Evolutionary conservation across 2,888 invertebrate species (phyloP).

Genomic region (Torymus tubicola): DNA sequence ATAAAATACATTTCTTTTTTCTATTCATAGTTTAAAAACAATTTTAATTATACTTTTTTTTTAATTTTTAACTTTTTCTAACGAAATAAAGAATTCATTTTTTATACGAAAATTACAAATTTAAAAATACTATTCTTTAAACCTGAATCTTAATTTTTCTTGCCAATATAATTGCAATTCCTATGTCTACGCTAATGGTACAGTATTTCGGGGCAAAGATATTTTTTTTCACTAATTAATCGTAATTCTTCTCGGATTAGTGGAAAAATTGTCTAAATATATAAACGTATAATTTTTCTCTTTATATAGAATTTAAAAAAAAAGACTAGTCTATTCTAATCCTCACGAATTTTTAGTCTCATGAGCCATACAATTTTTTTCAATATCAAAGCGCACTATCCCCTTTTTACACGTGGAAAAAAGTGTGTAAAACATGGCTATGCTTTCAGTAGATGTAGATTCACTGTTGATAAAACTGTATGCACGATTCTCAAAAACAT

Average conservation of each 20-base stretch:
- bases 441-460: not conserved
- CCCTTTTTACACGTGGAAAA: slow-evolving; percentile 15
- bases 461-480: too few relatives aligned
- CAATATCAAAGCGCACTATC: slow-evolving; percentile 25
- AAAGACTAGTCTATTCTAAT: too few relatives aligned
- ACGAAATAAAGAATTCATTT: not conserved
- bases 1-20: not conserved
- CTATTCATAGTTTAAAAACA: not conserved
- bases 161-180: too few relatives aligned
- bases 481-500: too few relatives aligned
- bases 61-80: slow-evolving; percentile 17
- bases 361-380: not conserved
- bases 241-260: too few relatives aligned
- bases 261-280: too few relatives aligned
- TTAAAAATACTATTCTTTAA: not conserved
- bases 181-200: not conserved
- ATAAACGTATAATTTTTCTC: too few relatives aligned
- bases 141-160: not conserved
- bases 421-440: not conserved
- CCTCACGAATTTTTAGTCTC: too few relatives aligned
- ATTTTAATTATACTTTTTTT: not conserved
- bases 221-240: not conserved
- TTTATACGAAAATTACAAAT: slow-evolving; percentile 8
- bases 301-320: too few relatives aligned
- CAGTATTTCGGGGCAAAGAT: not conserved